Evolutionary conservation across 2,888 invertebrate genomes (phyloP).

Genomic region (Drosophila ustulata): DNA sequence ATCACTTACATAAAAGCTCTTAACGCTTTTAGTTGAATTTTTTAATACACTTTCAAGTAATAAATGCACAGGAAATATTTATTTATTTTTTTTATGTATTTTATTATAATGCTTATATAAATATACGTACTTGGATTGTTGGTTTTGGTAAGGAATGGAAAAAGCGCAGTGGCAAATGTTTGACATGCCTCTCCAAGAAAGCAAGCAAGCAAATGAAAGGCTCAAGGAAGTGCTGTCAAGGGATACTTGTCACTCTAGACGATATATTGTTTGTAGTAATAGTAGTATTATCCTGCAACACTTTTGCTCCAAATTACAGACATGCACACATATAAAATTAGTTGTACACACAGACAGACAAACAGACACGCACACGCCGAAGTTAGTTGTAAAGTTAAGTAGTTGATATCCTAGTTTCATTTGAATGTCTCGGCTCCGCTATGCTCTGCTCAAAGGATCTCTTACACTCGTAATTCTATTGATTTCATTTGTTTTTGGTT

Average conservation of each 20-base stretch:
- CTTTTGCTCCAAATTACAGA: slow-evolving; percentile 17
- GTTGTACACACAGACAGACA: slow-evolving; percentile 30
- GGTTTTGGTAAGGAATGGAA: slow-evolving; percentile 11
- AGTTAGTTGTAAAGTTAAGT: slow-evolving; percentile 9
- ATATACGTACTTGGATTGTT: slow-evolving; percentile 18
- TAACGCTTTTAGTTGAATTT: slow-evolving; percentile 46
- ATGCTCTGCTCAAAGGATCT: background rate
- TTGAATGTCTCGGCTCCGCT: slow-evolving; percentile 10
- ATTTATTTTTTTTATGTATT: slow-evolving; percentile 18
- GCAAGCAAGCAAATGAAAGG: slow-evolving; percentile 45
- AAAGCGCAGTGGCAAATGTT: slow-evolving; percentile 31
- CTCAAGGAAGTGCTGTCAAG: slow-evolving; percentile 5
- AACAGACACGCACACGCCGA: slow-evolving; percentile 5
- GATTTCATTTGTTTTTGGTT: slow-evolving; percentile 8
- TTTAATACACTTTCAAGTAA: slow-evolving; percentile 47
- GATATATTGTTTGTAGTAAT: slow-evolving; percentile 2
- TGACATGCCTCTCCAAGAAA: slow-evolving; percentile 7
- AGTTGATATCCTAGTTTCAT: slow-evolving; percentile 31
- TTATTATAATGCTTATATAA: slow-evolving; percentile 15
- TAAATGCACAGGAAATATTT: slow-evolving; percentile 57
- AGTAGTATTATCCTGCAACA: slow-evolving; percentile 19
- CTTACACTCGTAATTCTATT: slow-evolving; percentile 18
- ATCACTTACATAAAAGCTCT: slow-evolving; percentile 62
- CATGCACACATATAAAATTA: slow-evolving; percentile 42
- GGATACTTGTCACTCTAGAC: background rate